phyloP scores from a whole-genome alignment of 1,140 invertebrate species.

The Tribolium castaneum region DNA sequence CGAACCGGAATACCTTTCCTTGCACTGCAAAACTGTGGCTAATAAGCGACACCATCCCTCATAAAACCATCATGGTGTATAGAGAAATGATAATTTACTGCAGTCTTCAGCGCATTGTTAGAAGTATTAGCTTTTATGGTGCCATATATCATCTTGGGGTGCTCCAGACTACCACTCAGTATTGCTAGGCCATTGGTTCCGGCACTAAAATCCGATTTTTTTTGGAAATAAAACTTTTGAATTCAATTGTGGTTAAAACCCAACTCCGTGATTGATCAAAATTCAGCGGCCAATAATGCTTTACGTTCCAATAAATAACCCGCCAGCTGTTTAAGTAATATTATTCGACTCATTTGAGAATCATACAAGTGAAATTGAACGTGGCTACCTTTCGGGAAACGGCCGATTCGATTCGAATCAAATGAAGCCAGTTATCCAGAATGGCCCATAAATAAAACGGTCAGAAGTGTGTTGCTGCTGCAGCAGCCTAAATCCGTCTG shows the following conservation, averaged over 20 bases:
- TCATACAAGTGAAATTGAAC: constrained; percentile 33
- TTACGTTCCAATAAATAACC: constrained; percentile 19
- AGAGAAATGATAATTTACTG: not conserved
- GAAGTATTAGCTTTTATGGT: not conserved
- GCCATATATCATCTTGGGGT: not conserved
- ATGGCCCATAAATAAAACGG: constrained; percentile 25
- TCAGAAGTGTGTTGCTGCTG: constrained; percentile 26
- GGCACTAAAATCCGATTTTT: too few species aligned
- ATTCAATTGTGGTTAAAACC: too few species aligned
- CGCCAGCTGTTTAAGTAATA: constrained; percentile 5
- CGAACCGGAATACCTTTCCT: not conserved
- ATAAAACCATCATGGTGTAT: not conserved
- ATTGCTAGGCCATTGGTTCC: not conserved
- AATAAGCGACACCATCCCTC: not conserved
- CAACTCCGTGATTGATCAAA: not conserved
- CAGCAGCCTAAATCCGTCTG: constrained; percentile 30
- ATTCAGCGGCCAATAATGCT: not conserved
- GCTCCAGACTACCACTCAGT: not conserved
- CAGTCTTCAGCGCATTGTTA: not conserved
- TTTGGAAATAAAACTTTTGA: too few species aligned
- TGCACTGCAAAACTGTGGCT: not conserved
- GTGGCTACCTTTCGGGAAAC: constrained; percentile 21
- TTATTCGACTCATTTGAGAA: constrained; percentile 19
- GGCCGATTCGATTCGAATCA: constrained; percentile 27
- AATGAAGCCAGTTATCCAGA: constrained; percentile 6